Conservation (phyloP, 2,113 vertebrate genomes). For the Tychaedon coryphoeus region DNA sequence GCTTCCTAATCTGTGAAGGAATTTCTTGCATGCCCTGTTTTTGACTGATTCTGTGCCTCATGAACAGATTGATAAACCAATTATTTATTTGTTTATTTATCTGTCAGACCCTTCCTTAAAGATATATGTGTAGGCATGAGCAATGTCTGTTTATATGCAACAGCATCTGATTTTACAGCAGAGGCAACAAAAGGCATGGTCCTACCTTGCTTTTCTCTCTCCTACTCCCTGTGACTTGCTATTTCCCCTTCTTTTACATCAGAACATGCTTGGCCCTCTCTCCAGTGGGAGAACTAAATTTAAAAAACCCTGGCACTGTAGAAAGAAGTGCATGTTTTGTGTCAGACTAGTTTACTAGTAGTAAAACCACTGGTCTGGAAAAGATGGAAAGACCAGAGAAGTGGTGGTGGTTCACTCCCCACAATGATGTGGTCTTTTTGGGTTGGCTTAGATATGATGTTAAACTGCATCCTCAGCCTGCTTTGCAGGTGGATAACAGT, state of each 20-base stretch:
- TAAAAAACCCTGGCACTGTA: background rate
- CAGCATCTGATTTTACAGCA: background rate
- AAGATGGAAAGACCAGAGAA: background rate
- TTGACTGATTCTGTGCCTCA: background rate
- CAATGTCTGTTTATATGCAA: background rate
- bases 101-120: background rate
- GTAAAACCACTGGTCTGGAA: background rate
- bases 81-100: background rate
- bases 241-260: background rate
- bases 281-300: background rate
- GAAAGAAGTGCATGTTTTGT: background rate
- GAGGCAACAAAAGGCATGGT: background rate
- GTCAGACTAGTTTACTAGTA: background rate
- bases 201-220: background rate
- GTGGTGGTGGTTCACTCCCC: background rate
- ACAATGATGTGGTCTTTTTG: fast-evolving
- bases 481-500: background rate
- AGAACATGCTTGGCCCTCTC: background rate
- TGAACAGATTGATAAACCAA: background rate
- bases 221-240: fast-evolving
- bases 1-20: background rate
- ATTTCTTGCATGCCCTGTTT: background rate
- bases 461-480: background rate
- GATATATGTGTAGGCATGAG: background rate
- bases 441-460: background rate